A percentile compares a stretch with the other conserved stretches of the same genome.
Conservation (phyloP, 2,113 vertebrate genomes). For the Microcebus lehilahytsara region DNA sequence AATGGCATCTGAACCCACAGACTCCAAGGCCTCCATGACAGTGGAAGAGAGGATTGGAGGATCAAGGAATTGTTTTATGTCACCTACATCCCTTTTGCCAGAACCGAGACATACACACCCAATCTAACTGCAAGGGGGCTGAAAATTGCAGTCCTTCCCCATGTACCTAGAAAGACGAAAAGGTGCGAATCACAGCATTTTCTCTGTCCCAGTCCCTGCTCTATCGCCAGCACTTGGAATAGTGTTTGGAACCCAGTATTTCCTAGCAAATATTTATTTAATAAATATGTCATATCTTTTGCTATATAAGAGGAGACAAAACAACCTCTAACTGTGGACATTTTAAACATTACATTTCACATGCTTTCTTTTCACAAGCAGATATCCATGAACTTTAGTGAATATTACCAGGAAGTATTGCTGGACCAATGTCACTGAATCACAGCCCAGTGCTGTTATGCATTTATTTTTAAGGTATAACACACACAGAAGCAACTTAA, state of each 20-base stretch:
- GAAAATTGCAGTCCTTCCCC: background rate
- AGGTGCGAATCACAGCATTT: background rate
- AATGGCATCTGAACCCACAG: background rate
- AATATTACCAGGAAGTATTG: background rate
- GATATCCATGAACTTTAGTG: background rate
- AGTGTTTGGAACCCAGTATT: background rate
- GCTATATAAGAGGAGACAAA: background rate
- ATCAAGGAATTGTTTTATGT: background rate
- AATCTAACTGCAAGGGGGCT: background rate
- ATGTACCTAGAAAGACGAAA: background rate
- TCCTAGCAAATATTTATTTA: background rate
- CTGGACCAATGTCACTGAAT: background rate
- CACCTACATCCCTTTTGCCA: background rate
- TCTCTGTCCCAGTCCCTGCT: background rate
- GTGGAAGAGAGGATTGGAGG: background rate
- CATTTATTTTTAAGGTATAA: background rate
- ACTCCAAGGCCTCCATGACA: background rate
- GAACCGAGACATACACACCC: background rate
- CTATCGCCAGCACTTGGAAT: background rate
- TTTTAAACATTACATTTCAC: background rate
- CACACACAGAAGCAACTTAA: background rate
- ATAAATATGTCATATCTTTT: background rate
- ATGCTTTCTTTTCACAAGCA: background rate
- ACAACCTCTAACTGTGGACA: background rate
- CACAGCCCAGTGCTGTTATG: background rate